A percentile compares a stretch with the other conserved stretches of the same genome.
Evolutionary conservation across 1,140 invertebrate genomes (phyloP).

Genomic region (Ceratina calcarata): DNA sequence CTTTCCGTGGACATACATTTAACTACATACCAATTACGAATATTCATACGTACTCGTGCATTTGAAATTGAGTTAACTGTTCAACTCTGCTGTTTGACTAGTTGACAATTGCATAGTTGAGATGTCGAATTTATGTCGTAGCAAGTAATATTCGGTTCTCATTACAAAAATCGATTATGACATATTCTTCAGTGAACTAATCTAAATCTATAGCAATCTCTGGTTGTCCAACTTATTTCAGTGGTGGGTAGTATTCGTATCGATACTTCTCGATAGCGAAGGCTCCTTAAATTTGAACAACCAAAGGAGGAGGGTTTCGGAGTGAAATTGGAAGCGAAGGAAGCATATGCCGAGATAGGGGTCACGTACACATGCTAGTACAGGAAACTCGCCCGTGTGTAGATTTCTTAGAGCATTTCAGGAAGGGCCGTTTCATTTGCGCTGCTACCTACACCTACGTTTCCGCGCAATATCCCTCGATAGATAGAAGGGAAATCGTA

Average conservation of each 20-base stretch:
- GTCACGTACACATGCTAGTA: background rate
- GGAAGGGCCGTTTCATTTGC: conserved; percentile 57
- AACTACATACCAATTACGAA: too few relatives aligned
- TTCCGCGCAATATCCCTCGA: conserved; percentile 29
- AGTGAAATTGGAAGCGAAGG: conserved; percentile 41
- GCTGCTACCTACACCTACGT: conserved; percentile 17
- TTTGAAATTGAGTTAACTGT: too few relatives aligned
- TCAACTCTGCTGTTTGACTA: too few relatives aligned
- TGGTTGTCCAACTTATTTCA: too few relatives aligned
- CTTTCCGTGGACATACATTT: too few relatives aligned
- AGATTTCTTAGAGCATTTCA: conserved; percentile 48
- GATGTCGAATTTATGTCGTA: too few relatives aligned
- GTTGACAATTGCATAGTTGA: too few relatives aligned
- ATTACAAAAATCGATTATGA: too few relatives aligned
- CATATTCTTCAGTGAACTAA: too few relatives aligned
- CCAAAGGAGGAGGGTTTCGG: background rate
- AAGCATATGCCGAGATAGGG: conserved; percentile 1
- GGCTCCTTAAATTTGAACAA: conserved; percentile 1
- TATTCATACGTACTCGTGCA: too few relatives aligned
- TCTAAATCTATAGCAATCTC: too few relatives aligned
- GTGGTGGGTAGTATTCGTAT: background rate
- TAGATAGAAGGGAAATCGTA: conserved; percentile 2
- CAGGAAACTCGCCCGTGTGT: background rate
- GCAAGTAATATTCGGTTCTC: too few relatives aligned
- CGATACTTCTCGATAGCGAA: background rate